Base-by-base conservation (phyloP, 1,140 invertebrate genomes). In the Leptinotarsa lineolata region DNA sequence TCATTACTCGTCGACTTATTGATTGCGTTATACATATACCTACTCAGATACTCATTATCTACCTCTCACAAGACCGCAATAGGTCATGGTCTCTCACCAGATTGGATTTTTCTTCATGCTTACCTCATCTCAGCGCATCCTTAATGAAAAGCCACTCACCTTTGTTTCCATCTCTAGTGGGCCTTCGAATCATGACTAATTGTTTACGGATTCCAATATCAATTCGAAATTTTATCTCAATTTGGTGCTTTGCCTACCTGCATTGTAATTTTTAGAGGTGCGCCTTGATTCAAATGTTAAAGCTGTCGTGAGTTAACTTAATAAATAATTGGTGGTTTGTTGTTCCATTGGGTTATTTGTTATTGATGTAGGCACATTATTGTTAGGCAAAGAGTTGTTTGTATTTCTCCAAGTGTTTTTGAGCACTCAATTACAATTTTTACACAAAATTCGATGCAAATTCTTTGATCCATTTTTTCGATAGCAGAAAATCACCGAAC, bases 121-220 rank as follows among this genome's bases (percentile, higher is more conserved):
- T 65, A 65, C 63, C 22, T 65, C 63, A 65, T 65, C n/a, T 65
- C 11, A 22, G 63, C 21, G 63, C 63, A 65, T 65, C 63, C 24
- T 65, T 65, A 30, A 30, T 39, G 16, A 24, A 39, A 65, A 65
- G 63, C 22, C 22, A 65, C 63, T 22, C 63, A 65, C 63, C 16
- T 65, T 24, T 65, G 39, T 65, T 65, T 21, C 16, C 16, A 54
- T 39, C 4, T 54, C 48, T 54, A n/a, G 48, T 54, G 48, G 48
- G n/a, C 48, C 48, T 54, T 54, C 48, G n/a, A 54, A 54, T 54
- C 48, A 22, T 65, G 63, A 65, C 18, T 65, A 65, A 65, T 54
- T 54, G 16, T 54, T 54, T 54, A 54, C n/a, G 48, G 6, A 54
- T 54, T 54, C 13, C 15, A 54, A 54, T 18, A 54, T 54, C 1